Base-by-base conservation (phyloP, 2,888 invertebrate species). In the Buathra laborator region DNA sequence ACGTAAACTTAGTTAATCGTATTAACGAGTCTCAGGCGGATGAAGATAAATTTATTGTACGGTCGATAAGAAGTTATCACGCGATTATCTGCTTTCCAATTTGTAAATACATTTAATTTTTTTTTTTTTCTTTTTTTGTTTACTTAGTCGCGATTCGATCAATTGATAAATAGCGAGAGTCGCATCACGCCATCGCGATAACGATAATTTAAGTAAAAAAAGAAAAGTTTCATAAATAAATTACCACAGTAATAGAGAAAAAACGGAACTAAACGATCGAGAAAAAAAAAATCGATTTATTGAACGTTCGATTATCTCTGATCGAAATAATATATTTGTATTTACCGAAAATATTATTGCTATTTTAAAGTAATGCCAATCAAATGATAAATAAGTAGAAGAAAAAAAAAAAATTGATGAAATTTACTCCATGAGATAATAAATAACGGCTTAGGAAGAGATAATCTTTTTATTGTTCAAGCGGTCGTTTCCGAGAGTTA, bases 291-390 rank as follows among this genome's bases (percentile, higher is more conserved):
- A 87, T 88, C 44, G 44, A 59, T 67, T 43, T 16, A 86, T 87
- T 82, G 66, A 78, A 72, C 83, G 78, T 87, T 88, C 89, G 87
- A 91, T 90, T 87, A 87, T 89, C 87, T 88, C 87, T 89, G 89
- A 90, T 88, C 86, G 88, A 2, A 77, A 85, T 82, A 90, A 91
- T 91, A 90, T 93, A 92, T 92, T 91, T 92, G 92, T 92, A 92
- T 89, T 91, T 90, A 90, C 92, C 84, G 89, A 90, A 32, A 89
- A 92, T 92, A 91, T 92, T 90, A 91, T 92, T 91, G 92, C 89
- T 12, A 62, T 32, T 93, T 92, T 92, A 37, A 37, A 37, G 37
- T 37, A 37, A 37, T 37, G 6, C 9, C 5, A 37, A 37, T 90
- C 88, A 91, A 79, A 70, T 62, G 16, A 71, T 37, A 14, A 62